A percentile compares a stretch with the other conserved stretches of the same genome.
Conservation (phyloP, 2,113 vertebrate genomes). For the Ceyx melanurus region DNA sequence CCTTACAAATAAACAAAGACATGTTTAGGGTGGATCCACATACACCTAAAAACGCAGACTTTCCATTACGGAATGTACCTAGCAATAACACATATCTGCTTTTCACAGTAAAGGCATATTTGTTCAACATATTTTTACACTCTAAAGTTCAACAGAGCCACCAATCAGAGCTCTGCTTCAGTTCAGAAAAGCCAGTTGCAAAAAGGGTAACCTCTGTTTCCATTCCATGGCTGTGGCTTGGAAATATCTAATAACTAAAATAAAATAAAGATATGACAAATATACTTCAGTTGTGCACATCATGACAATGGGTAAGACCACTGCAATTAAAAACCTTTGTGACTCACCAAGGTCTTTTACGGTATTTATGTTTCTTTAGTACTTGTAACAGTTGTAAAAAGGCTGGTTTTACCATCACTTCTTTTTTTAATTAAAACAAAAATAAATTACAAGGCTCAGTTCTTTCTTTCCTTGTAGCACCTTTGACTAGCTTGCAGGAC, state of each 20-base stretch:
- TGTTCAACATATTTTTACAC: not conserved
- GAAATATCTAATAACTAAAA: slow-evolving; percentile 4
- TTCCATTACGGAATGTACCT: slow-evolving; percentile 37
- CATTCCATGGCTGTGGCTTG: not conserved
- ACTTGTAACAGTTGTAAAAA: not conserved
- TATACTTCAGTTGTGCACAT: not conserved
- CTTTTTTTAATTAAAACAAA: not conserved
- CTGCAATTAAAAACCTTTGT: not conserved
- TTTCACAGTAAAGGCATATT: not conserved
- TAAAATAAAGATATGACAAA: not conserved
- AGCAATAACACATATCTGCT: slow-evolving; percentile 14
- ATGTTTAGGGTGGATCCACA: slow-evolving; percentile 25
- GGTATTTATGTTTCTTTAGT: not conserved
- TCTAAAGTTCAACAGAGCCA: not conserved
- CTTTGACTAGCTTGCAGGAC: not conserved
- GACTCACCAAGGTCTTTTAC: not conserved
- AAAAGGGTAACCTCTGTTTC: not conserved
- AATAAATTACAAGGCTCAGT: not conserved
- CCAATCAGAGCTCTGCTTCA: not conserved
- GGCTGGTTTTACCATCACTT: not conserved
- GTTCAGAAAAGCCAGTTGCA: not conserved
- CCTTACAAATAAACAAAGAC: slow-evolving; percentile 65
- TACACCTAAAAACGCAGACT: slow-evolving; percentile 18
- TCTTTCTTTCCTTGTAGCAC: not conserved
- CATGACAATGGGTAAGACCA: not conserved